Percentiles rank a stretch among this genome's conserved stretches.
Evolutionary conservation across 2,888 invertebrate species (phyloP).

Genomic region (Lottia scabra): DNA sequence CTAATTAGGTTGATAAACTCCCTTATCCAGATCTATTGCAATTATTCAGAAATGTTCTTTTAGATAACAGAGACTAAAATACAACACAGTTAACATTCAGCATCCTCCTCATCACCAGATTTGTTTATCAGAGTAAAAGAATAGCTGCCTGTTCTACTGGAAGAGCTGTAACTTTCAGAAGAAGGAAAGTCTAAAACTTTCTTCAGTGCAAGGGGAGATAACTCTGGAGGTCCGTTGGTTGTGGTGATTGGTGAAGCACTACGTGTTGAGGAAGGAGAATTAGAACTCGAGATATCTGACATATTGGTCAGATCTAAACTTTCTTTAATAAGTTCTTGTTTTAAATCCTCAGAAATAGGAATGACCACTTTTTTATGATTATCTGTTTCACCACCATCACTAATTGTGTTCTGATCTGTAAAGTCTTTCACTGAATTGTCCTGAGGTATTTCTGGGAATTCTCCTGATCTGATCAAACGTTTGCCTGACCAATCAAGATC

Average conservation of each 20-base stretch:
- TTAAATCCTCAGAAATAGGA: neutral
- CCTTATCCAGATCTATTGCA: too few species aligned
- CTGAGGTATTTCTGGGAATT: constrained; percentile 55
- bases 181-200: constrained; percentile 30
- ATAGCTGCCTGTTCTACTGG: constrained; percentile 27
- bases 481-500: constrained; percentile 55
- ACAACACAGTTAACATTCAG: constrained; percentile 31
- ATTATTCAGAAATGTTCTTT: neutral
- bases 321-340: constrained; percentile 21
- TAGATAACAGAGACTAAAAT: neutral
- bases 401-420: constrained; percentile 38
- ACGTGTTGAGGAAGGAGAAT: constrained; percentile 33
- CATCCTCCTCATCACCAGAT: constrained; percentile 29
- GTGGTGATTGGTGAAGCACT: constrained; percentile 24
- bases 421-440: constrained; percentile 47
- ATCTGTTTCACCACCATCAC: constrained; percentile 29
- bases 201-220: constrained; percentile 33
- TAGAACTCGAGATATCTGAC: constrained; percentile 45
- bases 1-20: too few species aligned
- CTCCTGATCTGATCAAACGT: constrained; percentile 49
- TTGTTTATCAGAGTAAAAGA: constrained; percentile 23
- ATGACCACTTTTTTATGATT: constrained; percentile 5
- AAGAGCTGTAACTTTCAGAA: constrained; percentile 21
- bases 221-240: constrained; percentile 40
- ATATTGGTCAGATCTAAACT: constrained; percentile 37